phyloP scores from a whole-genome alignment of 1,140 invertebrate species.

The Eumaeus atala region DNA sequence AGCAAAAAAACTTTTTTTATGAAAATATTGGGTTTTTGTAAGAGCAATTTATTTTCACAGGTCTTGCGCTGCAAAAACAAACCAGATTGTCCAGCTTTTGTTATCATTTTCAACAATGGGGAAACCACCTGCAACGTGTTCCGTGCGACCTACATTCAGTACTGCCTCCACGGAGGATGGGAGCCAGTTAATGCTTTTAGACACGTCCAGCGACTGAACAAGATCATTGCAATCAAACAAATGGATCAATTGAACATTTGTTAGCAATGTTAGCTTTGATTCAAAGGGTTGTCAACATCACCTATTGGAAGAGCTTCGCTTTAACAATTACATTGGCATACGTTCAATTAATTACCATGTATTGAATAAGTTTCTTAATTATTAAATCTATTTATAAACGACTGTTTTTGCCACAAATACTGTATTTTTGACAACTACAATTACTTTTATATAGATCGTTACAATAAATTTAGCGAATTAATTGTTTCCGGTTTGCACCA shows the following conservation, averaged over 20 bases:
- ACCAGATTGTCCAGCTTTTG: neutral
- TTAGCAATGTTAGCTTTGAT: neutral
- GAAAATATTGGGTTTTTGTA: neutral
- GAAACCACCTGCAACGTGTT: neutral
- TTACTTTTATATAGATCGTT: no score
- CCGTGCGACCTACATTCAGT: slow-evolving; percentile 4
- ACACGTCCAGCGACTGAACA: neutral
- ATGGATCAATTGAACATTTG: slow-evolving; percentile 7
- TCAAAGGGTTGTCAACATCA: neutral
- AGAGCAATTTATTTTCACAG: slow-evolving; percentile 4
- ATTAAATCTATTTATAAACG: no score
- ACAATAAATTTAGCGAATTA: no score
- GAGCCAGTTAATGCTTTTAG: slow-evolving; percentile 8
- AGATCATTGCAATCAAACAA: slow-evolving; percentile 6
- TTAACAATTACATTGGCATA: neutral
- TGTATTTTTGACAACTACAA: no score
- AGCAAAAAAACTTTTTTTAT: no score
- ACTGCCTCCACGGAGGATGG: neutral
- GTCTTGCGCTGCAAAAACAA: neutral
- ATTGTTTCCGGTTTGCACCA: no score
- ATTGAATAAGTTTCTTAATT: no score
- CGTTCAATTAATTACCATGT: no score
- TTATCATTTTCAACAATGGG: neutral
- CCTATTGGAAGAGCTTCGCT: neutral
- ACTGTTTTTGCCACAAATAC: no score